phyloP scores from a whole-genome alignment of 2,888 invertebrate genomes.

The Stictocephala bisonia region DNA sequence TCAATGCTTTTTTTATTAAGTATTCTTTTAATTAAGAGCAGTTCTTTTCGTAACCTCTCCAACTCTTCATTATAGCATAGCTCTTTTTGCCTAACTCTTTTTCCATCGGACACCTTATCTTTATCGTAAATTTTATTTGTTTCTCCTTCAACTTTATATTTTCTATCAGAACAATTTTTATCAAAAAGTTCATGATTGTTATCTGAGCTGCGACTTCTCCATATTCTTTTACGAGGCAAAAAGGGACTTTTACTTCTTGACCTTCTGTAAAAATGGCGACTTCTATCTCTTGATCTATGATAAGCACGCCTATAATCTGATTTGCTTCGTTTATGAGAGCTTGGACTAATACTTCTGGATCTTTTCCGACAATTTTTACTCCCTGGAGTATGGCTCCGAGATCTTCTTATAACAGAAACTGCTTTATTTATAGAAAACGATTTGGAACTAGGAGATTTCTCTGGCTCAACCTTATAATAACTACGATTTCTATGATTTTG shows the following conservation, averaged over 20 bases:
- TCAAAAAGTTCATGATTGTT: neutral
- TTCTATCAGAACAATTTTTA: neutral
- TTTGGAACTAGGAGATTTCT: too few relatives aligned
- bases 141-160: neutral
- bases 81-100: neutral
- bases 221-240: neutral
- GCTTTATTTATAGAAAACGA: too few relatives aligned
- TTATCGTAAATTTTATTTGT: neutral
- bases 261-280: neutral
- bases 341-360: neutral
- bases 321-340: neutral
- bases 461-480: too few relatives aligned
- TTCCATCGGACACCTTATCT: neutral
- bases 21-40: neutral
- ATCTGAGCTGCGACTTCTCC: conserved; percentile 5
- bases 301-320: neutral
- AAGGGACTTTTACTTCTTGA: conserved; percentile 10
- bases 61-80: conserved; percentile 4
- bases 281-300: conserved; percentile 5
- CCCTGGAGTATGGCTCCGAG: neutral
- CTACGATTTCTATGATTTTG: too few relatives aligned
- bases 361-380: neutral
- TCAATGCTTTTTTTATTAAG: neutral
- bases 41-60: neutral
- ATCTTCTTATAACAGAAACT: too few relatives aligned